phyloP scores from a whole-genome alignment of 2,888 invertebrate genomes.

The Ophraella communa region DNA sequence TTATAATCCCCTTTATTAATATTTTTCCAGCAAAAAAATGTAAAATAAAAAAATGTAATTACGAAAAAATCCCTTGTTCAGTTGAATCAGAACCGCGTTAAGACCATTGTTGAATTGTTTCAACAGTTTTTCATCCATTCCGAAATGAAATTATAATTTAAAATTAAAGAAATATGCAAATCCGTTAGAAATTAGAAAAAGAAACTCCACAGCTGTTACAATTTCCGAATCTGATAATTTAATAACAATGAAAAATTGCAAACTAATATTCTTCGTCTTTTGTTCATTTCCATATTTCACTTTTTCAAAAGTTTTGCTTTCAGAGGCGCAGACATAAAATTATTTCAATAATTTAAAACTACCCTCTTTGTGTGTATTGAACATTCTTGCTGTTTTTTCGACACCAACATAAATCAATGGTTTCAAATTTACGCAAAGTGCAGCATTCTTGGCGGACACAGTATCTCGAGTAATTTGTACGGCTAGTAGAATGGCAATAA shows the following conservation, averaged over 20 bases:
- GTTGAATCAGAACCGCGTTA: conserved; percentile 18
- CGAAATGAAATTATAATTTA: conserved; percentile 37
- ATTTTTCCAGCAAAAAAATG: neutral
- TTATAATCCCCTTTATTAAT: conserved; percentile 1
- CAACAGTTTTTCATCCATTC: conserved; percentile 20
- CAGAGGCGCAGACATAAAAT: too few species aligned
- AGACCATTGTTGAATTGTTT: conserved; percentile 17
- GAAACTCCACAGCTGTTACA: conserved; percentile 43
- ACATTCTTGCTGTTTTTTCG: too few species aligned
- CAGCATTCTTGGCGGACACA: conserved; percentile 27
- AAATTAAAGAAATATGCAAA: conserved; percentile 47
- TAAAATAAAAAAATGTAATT: conserved; percentile 18
- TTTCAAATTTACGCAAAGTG: conserved; percentile 4
- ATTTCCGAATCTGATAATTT: conserved; percentile 43
- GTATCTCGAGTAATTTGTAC: conserved; percentile 52
- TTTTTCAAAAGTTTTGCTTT: neutral
- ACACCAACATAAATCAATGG: neutral
- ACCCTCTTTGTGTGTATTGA: too few species aligned
- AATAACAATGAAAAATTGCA: conserved; percentile 42
- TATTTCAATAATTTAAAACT: too few species aligned
- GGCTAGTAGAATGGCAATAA: conserved; percentile 53
- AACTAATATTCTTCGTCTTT: conserved; percentile 38
- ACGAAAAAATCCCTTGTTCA: conserved; percentile 20
- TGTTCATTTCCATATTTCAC: neutral
- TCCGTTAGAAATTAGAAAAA: conserved; percentile 38